phyloP scores from a whole-genome alignment of 2,797 vertebrate species.

The Pseudomugil gertrudae region DNA sequence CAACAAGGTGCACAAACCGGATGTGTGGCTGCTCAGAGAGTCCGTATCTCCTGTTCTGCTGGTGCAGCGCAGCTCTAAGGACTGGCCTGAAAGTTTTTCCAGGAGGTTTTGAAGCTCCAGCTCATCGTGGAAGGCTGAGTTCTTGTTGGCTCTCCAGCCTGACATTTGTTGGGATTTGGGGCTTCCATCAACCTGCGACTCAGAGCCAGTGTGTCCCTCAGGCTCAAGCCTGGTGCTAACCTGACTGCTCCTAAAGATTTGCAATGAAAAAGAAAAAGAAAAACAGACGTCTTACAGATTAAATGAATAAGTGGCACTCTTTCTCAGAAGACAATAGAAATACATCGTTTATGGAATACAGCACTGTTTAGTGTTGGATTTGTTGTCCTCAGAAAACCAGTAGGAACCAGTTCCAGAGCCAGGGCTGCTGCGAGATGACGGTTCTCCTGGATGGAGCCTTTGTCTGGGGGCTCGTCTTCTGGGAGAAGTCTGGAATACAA shows the following conservation, averaged over 20 bases:
- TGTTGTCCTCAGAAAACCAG: conserved; percentile 30
- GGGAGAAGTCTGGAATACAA: conserved; percentile 55
- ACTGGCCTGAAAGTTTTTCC: conserved; percentile 77
- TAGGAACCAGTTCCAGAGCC: conserved; percentile 31
- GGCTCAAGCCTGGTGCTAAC: conserved; percentile 6
- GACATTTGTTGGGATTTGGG: conserved; percentile 12
- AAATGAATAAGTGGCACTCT: neutral
- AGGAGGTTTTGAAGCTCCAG: conserved; percentile 80
- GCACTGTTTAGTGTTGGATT: conserved; percentile 48
- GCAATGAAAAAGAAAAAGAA: neutral
- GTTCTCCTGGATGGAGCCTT: conserved; percentile 32
- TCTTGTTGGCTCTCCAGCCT: conserved; percentile 61
- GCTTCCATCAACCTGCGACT: conserved; percentile 43
- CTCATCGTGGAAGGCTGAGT: conserved; percentile 72
- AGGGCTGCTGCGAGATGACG: conserved; percentile 48
- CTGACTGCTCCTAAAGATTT: conserved; percentile 35
- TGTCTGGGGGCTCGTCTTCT: conserved; percentile 46
- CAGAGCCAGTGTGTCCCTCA: conserved; percentile 37
- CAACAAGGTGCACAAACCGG: conserved; percentile 46
- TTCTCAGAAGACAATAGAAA: neutral
- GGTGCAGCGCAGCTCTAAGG: conserved; percentile 65
- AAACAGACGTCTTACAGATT: neutral
- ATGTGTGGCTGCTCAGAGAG: conserved; percentile 80
- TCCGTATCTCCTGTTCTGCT: conserved; percentile 69
- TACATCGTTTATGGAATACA: neutral